phyloP scores from a whole-genome alignment of 1,140 invertebrate species.

The Pseudomyrmex dendroicus region DNA sequence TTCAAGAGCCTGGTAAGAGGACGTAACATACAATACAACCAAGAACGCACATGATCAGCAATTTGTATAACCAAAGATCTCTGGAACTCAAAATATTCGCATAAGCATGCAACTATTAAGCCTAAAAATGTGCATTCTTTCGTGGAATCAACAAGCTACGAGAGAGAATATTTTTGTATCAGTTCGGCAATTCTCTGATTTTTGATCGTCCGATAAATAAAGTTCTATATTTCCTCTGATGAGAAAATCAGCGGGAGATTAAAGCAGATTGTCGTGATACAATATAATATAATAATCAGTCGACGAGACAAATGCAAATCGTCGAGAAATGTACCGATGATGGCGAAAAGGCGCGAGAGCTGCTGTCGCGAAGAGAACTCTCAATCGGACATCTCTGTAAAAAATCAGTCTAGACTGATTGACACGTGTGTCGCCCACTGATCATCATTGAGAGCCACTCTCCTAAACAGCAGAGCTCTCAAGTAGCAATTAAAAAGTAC shows the following conservation, averaged over 20 bases:
- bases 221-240: conserved; percentile 21
- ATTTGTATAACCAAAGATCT: conserved; percentile 54
- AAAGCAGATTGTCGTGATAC: conserved; percentile 44
- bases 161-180: not conserved
- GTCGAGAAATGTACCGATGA: conserved; percentile 21
- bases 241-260: conserved; percentile 20
- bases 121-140: conserved; percentile 29
- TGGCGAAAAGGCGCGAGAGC: conserved; percentile 23
- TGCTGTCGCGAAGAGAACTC: not conserved
- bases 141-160: conserved; percentile 44
- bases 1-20: conserved; percentile 43
- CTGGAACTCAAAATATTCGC: conserved; percentile 53
- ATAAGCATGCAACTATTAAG: conserved; percentile 53
- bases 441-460: not conserved
- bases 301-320: conserved; percentile 36
- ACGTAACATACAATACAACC: conserved; percentile 39
- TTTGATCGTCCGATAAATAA: conserved; percentile 25
- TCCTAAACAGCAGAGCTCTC: not conserved
- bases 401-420: not conserved
- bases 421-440: not conserved
- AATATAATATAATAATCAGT: conserved; percentile 33
- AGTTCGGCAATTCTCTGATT: not conserved
- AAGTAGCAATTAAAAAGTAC: not conserved
- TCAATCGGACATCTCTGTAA: not conserved
- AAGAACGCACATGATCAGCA: conserved; percentile 44